Evolutionary conservation across 2,888 invertebrate genomes (phyloP).

Genomic region (Antheraea assamensis): DNA sequence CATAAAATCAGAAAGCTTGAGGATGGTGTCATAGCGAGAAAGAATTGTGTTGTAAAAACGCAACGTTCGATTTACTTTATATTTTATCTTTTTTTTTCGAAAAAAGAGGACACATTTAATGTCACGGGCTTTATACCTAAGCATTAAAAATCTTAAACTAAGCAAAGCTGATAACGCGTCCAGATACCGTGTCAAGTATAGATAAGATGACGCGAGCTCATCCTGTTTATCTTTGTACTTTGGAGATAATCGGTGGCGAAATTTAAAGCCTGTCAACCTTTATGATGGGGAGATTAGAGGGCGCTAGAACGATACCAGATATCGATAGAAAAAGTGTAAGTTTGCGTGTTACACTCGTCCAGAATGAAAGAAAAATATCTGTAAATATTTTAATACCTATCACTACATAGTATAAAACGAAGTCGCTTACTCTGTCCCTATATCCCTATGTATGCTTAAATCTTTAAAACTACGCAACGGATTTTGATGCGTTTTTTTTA

Average conservation of each 20-base stretch:
- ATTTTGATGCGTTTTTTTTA: too few relatives aligned
- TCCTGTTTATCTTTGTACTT: conserved; percentile 30
- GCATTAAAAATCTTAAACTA: conserved; percentile 16
- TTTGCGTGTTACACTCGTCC: background rate
- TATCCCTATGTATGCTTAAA: too few relatives aligned
- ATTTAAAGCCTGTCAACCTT: conserved; percentile 26
- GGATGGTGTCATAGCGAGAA: background rate
- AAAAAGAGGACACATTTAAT: conserved; percentile 10
- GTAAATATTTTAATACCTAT: too few relatives aligned
- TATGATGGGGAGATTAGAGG: conserved; percentile 16
- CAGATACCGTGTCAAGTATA: conserved; percentile 39
- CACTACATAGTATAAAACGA: too few relatives aligned
- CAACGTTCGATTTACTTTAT: background rate
- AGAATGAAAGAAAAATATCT: background rate
- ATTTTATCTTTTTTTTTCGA: background rate
- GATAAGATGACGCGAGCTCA: conserved; percentile 25
- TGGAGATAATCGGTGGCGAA: conserved; percentile 30
- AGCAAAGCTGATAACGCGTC: conserved; percentile 22
- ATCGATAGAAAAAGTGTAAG: background rate
- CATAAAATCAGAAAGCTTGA: background rate
- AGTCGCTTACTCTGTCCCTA: too few relatives aligned
- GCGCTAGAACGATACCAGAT: conserved; percentile 3
- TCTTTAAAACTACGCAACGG: too few relatives aligned
- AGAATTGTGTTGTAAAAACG: background rate
- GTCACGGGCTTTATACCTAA: background rate